Evolutionary conservation across 2,797 vertebrate species (phyloP).

Genomic region (Apodemus agrarius): DNA sequence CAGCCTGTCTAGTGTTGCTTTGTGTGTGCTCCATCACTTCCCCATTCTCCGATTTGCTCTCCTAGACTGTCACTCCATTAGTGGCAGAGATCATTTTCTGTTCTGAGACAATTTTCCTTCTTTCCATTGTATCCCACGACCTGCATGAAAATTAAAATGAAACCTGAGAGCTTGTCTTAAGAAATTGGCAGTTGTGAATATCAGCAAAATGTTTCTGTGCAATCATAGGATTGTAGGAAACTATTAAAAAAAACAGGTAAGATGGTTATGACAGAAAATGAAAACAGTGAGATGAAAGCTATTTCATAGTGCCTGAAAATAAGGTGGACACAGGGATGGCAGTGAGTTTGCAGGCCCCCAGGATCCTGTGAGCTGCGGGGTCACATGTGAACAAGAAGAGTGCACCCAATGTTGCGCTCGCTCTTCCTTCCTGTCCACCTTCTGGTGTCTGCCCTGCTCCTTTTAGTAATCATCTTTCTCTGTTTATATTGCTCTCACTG

Average conservation of each 20-base stretch:
- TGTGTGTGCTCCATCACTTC: neutral
- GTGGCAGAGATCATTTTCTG: slow-evolving; percentile 41
- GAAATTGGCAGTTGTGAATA: slow-evolving; percentile 36
- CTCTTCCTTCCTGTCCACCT: neutral
- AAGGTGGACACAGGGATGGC: neutral
- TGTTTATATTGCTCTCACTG: neutral
- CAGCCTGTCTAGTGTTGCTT: neutral
- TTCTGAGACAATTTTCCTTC: neutral
- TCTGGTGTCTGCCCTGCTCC: neutral
- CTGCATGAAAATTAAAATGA: slow-evolving; percentile 59
- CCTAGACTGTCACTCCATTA: slow-evolving; percentile 11
- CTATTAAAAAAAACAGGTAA: neutral
- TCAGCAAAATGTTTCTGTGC: slow-evolving; percentile 24
- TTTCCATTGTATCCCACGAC: slow-evolving; percentile 54
- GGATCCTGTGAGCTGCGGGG: neutral
- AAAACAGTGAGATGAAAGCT: neutral
- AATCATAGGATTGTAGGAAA: slow-evolving; percentile 7
- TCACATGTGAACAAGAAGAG: neutral
- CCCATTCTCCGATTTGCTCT: neutral
- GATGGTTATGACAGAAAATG: neutral
- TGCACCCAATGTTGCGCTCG: too few relatives aligned
- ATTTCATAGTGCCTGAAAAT: neutral
- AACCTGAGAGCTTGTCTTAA: neutral
- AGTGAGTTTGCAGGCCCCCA: too few relatives aligned
- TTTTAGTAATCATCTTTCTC: neutral